Base-by-base conservation (phyloP, 2,888 invertebrate genomes). In the Cryptocheilus praepositus region DNA sequence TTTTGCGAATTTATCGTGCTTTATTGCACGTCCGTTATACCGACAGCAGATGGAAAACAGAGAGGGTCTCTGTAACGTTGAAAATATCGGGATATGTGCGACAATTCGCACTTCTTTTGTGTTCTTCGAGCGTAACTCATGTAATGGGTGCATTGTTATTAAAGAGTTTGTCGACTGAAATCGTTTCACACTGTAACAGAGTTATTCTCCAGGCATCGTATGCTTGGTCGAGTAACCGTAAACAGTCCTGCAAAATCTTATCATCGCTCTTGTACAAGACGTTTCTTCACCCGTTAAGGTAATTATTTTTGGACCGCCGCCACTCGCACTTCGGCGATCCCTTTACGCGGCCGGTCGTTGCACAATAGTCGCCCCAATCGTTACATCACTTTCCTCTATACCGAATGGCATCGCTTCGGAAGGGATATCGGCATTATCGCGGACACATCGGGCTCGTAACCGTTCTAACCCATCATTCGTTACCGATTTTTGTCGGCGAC, bases 401-500 rank as follows among this genome's bases (percentile, higher is more conserved):
- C 62, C 57, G 61, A 36, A n/a, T 62, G 71, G 56, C 58, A 61
- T 64, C 72, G 69, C 75, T 71, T 43, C 57, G 67, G 25, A 36
- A 64, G 66, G 62, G 70, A 59, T 73, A 77, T 75, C 77, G 76
- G 46, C 67, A 53, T 71, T 77, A 77, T 78, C 77, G 72, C 67
- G 63, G 18, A 22, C 52, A 61, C 70, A 74, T 78, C 74, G 56
- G 8, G 55, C 73, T 68, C 73, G 71, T 80, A 80, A 80, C 76
- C 80, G 63, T 80, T 56, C n/a, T 36, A 44, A 59, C 61, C 73
- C 67, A 77, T 62, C 70, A 36, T 25, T 72, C 70, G 74, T 68
- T 69, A 70, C 70, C 74, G 77, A 80, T 79, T 77, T 80, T 71
- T 74, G 73, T 76, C 71, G 59, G 64, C 73, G 61, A 45, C 63